Base-by-base conservation (phyloP, 2,797 vertebrate species). In the Heliangelus exortis region DNA sequence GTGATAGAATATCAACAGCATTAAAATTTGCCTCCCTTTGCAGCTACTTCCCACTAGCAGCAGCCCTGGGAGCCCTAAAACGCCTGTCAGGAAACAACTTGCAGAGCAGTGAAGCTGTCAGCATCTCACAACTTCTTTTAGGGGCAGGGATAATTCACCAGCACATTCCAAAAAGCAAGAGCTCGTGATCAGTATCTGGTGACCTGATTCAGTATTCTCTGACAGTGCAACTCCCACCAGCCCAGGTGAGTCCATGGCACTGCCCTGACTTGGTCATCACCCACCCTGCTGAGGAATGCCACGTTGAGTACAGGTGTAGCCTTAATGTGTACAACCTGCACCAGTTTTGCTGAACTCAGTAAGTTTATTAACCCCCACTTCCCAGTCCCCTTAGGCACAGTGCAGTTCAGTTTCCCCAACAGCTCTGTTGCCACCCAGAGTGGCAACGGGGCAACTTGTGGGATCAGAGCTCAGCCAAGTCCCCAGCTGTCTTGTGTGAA, bases 291-390 rank as follows among this genome's bases (percentile, higher is more conserved):
- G 61, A 72, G 62, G n/a, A 83, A 36, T 39, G 31, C 31, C 57
- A 39, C 34, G 39, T 54, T 78, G 34, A 33, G 1, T 29, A 11
- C 45, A 59, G 55, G 16, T 17, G 34, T 26, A 81, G 51, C 31
- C 31, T 58, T 33, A 48, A 55, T 2, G 11, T 28, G 11, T 9
- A 3, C 0, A 0, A 7, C 50, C 29, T 58, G 19, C 29, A 61
- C 50, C 22, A 7, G 1, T 54, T 82, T 69, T 67, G 45, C 55
- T 72, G 43, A 76, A 31, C 21, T 73, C 1, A 0, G 8, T 71
- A 67, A 57, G 29, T 50, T 82, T 25, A 61, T 41, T 71, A 91
- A 36, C 25, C 3, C 0, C 7, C 14, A 14, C 20, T 51, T 69
- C 48, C 19, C 33, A 6, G 4, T 28, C 31, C n/a, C 41, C 10